Percentiles rank a stretch among this genome's conserved stretches.
Conservation (phyloP, 2,113 vertebrate species). For the Macaca mulatta region DNA sequence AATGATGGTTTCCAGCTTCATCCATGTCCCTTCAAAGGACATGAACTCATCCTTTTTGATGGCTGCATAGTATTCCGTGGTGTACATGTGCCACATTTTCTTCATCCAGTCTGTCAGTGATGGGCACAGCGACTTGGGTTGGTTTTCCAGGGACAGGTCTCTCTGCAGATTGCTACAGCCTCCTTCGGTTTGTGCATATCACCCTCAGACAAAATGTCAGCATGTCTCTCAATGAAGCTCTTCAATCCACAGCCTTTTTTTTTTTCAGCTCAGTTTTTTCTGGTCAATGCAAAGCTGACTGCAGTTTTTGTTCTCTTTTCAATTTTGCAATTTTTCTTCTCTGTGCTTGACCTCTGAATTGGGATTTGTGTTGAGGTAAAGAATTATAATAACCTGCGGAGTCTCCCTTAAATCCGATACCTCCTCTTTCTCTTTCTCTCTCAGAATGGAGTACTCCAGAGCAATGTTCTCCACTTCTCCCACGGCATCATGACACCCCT, state of each 20-base stretch:
- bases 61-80: too few species aligned
- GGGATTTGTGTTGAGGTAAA: background rate
- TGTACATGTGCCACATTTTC: too few species aligned
- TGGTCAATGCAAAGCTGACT: background rate
- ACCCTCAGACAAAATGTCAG: background rate
- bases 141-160: background rate
- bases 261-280: background rate
- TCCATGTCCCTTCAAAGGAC: too few species aligned
- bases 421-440: background rate
- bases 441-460: background rate
- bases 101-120: too few species aligned
- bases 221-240: background rate
- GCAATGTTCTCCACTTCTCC: background rate
- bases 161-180: background rate
- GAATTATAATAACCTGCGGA: background rate
- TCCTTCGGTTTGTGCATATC: background rate
- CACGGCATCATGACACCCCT: fast-evolving
- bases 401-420: background rate
- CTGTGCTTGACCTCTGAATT: background rate
- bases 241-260: background rate
- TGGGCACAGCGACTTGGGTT: too few species aligned
- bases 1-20: too few species aligned
- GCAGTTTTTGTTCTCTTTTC: background rate
- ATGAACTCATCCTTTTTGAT: too few species aligned
- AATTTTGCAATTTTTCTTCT: background rate